Evolutionary conservation across 2,113 vertebrate genomes (phyloP).

Genomic region (Peromyscus californicus): DNA sequence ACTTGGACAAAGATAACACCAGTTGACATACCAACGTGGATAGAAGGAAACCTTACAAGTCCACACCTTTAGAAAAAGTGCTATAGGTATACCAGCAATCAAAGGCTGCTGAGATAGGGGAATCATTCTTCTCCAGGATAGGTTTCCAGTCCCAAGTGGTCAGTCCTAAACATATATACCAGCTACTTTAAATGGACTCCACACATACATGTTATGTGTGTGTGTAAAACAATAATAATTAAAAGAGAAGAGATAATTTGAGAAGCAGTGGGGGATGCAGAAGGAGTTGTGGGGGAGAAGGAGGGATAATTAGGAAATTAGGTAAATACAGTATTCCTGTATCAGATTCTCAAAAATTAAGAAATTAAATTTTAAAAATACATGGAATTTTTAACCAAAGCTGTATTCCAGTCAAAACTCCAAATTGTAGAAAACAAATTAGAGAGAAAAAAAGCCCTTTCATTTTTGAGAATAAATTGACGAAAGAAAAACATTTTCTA

Average conservation of each 20-base stretch:
- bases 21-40: too few relatives aligned
- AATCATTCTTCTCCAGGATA: neutral
- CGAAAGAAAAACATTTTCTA: neutral
- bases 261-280: neutral
- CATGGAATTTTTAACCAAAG: neutral
- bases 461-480: neutral
- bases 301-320: neutral
- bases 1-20: neutral
- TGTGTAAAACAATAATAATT: neutral
- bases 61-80: neutral
- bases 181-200: neutral
- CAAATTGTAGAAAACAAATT: neutral
- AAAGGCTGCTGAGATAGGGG: neutral
- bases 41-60: neutral
- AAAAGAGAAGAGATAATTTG: neutral
- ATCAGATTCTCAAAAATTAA: neutral
- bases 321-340: neutral
- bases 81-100: too few relatives aligned
- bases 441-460: neutral
- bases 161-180: neutral
- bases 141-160: neutral
- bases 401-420: neutral
- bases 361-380: neutral
- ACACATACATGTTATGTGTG: neutral
- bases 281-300: neutral